Percentiles rank a stretch among this genome's conserved stretches.
phyloP scores from a whole-genome alignment of 2,113 vertebrate genomes.

The Carlito syrichta region DNA sequence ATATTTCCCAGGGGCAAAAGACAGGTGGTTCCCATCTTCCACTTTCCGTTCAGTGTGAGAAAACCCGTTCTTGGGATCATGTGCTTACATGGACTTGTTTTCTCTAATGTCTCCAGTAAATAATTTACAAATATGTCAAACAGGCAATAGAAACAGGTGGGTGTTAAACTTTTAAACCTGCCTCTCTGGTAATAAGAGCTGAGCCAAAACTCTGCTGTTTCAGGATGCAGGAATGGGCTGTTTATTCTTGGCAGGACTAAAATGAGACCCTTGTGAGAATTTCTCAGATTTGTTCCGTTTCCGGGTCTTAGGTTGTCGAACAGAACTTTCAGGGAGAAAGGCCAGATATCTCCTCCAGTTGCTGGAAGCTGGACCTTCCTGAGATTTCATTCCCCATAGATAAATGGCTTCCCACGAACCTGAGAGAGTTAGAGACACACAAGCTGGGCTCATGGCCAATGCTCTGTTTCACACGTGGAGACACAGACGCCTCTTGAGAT shows the following conservation, averaged over 20 bases:
- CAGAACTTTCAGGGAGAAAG: slow-evolving; percentile 15
- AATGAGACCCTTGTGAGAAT: slow-evolving; percentile 49
- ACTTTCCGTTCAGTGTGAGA: background rate
- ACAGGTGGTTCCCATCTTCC: slow-evolving; percentile 24
- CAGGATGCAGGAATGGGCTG: slow-evolving; percentile 27
- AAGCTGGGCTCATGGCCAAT: background rate
- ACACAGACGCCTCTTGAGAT: background rate
- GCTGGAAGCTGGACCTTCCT: slow-evolving; percentile 42
- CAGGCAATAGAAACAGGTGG: slow-evolving; percentile 14
- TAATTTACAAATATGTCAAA: slow-evolving; percentile 43
- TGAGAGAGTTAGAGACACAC: background rate
- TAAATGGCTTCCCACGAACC: slow-evolving; percentile 50
- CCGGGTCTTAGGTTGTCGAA: slow-evolving; percentile 26
- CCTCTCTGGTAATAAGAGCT: slow-evolving; percentile 22
- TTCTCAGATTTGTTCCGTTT: slow-evolving; percentile 56
- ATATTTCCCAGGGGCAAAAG: slow-evolving; percentile 51
- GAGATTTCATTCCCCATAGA: slow-evolving; percentile 30
- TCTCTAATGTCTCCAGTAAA: background rate
- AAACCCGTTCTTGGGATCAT: background rate
- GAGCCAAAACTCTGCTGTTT: slow-evolving; percentile 33
- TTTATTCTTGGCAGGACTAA: slow-evolving; percentile 48
- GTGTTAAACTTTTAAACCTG: slow-evolving; percentile 47
- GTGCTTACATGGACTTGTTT: background rate
- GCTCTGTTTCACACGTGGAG: background rate
- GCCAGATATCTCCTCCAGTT: slow-evolving; percentile 56